Percentiles rank a stretch among this genome's conserved stretches.
Conservation (phyloP, 2,113 vertebrate genomes). For the Raja brachyura region DNA sequence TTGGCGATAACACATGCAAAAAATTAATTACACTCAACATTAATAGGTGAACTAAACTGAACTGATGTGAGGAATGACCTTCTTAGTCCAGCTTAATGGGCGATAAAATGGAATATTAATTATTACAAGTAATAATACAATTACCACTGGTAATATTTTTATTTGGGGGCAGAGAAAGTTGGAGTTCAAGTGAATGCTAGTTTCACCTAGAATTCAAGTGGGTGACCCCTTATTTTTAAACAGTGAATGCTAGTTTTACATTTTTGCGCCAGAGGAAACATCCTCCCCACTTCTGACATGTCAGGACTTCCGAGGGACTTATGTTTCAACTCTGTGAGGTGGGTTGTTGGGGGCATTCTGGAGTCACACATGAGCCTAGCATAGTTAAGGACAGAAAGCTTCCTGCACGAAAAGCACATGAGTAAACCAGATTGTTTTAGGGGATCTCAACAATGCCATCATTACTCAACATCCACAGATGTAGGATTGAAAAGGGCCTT, state of each 20-base stretch:
- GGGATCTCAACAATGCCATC: background rate
- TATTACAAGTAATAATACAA: background rate
- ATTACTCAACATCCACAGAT: no score
- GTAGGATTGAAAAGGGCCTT: background rate
- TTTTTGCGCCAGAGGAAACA: no score
- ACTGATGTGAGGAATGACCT: background rate
- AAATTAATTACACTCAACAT: background rate
- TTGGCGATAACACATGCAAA: background rate
- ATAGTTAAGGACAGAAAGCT: background rate
- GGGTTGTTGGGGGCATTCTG: background rate
- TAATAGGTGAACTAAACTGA: background rate
- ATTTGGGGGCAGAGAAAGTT: no score
- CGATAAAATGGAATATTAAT: slow-evolving; percentile 4
- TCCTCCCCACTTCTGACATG: no score
- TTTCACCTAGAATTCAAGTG: no score
- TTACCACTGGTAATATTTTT: no score
- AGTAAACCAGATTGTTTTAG: background rate
- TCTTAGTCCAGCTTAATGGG: background rate
- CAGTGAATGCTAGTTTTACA: no score
- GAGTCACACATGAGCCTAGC: background rate
- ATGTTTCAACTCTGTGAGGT: background rate
- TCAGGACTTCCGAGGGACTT: no score
- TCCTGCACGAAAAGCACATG: background rate
- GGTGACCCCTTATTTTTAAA: no score
- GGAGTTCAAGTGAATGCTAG: no score